Evolutionary conservation across 2,113 vertebrate species (phyloP), one percentile per base, ranked within the genome.

Genomic region (Euleptes europaea): DNA sequence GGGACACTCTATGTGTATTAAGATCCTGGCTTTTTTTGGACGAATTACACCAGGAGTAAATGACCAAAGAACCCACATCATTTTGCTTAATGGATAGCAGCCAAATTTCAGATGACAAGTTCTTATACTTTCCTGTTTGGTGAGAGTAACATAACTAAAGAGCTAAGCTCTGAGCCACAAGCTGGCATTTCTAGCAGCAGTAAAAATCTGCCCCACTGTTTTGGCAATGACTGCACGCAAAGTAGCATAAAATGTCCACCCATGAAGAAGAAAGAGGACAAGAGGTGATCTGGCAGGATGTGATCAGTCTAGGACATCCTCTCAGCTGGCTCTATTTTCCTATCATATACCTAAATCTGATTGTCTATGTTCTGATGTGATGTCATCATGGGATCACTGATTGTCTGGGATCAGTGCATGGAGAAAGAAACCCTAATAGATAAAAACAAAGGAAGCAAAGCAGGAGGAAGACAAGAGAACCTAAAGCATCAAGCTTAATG

Each of bases 1-100:
- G 63, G 9, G 0, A 1, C 23, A 23, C 44, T 13, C 0, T 67
- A 1, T n/a, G 1, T 4, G 31, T 1, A 63, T 0, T 0, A 23
- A 19, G 0, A 1, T 3, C 57, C 3, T 38, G 49, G 33, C 74
- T 81, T n/a, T 42, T 38, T 13, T 23, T 28, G 4, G 33, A n/a
- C 60, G 13, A 82, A 70, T 72, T 51, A 60, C 28, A 8, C 13
- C 26, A 65, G n/a, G 60, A 51, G 73, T 10, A 15, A 5, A 19
- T 71, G 5, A 54, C 33, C 0, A 65, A 80, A 60, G 47, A 38
- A 47, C 8, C 72, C 47, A 40, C 31, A n/a, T 13, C 51, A 26
- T 31, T 47, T 9, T 19, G 7, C 3, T 40, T 7, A 71, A 19
- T 8, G 3, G 28, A n/a, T n/a, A 3, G 40, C 1, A 78, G 54